A percentile compares a stretch with the other conserved stretches of the same genome.
These are phyloP conservation scores for Pseudopodoces humilis DNA, from an alignment of 2,113 vertebrate genomes.

Conservation along the genomic window DNA sequence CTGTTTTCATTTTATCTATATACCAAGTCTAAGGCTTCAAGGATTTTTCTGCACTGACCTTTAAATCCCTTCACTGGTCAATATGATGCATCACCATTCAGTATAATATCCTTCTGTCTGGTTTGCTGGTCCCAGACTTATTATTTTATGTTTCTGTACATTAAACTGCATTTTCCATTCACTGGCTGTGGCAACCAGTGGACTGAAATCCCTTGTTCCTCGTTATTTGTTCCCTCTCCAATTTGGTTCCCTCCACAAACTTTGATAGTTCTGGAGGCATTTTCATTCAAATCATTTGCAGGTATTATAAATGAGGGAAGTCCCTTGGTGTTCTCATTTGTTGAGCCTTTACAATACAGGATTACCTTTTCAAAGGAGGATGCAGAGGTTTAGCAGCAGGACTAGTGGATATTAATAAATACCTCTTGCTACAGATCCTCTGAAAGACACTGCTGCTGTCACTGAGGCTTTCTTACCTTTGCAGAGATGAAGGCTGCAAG, in stretches of 20 bases:
- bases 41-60: conserved; percentile 65
- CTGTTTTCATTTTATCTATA: conserved; percentile 42
- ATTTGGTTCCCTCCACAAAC: conserved; percentile 38
- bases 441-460: background rate
- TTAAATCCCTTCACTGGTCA: conserved; percentile 68
- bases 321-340: conserved; percentile 54
- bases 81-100: conserved; percentile 52
- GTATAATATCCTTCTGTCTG: conserved; percentile 63
- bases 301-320: conserved; percentile 53
- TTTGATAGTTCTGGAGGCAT: conserved; percentile 3
- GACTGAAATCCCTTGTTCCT: conserved; percentile 70
- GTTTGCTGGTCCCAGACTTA: conserved; percentile 57
- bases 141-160: conserved; percentile 71
- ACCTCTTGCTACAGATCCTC: background rate
- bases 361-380: conserved; percentile 25
- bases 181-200: conserved; percentile 37
- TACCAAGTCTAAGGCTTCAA: conserved; percentile 37
- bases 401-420: conserved; percentile 1
- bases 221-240: conserved; percentile 64
- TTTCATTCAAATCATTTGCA: conserved; percentile 57
- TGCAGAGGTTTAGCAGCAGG: background rate
- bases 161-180: conserved; percentile 71
- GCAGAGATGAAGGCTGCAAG: background rate
- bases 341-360: conserved; percentile 1
- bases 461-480: background rate